Percentiles rank a stretch among this genome's conserved stretches.
Conservation (phyloP, 2,888 invertebrate species). For the Phania funesta region DNA sequence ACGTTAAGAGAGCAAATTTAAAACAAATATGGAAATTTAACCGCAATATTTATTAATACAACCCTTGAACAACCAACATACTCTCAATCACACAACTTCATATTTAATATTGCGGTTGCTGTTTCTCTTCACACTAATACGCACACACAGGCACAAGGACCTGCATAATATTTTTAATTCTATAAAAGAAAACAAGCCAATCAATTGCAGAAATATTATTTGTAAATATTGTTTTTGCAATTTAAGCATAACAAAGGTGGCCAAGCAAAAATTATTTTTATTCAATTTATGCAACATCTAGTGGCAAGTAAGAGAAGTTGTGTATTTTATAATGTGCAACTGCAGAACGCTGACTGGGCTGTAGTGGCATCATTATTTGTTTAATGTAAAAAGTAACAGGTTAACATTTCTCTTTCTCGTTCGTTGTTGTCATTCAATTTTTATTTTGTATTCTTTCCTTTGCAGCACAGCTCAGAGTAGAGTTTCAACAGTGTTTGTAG, state of each 20-base stretch:
- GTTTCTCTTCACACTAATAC: not conserved
- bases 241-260: slow-evolving; percentile 56
- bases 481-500: not conserved
- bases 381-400: slow-evolving; percentile 34
- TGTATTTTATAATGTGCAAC: not conserved
- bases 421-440: not conserved
- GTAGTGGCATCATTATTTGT: slow-evolving; percentile 1
- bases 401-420: slow-evolving; percentile 17
- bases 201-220: slow-evolving; percentile 48
- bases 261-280: slow-evolving; percentile 65
- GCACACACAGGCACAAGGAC: not conserved
- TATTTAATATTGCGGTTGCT: slow-evolving; percentile 10
- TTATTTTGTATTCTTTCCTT: not conserved
- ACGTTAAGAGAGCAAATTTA: not conserved
- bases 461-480: not conserved
- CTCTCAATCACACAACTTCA: not conserved
- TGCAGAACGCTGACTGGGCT: not conserved
- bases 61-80: slow-evolving; percentile 35
- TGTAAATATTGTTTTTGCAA: slow-evolving; percentile 27
- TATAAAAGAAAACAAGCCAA: no score
- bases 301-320: slow-evolving; percentile 8
- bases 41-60: slow-evolving; percentile 55
- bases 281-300: slow-evolving; percentile 49
- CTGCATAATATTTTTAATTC: no score
- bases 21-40: slow-evolving; percentile 35